These are phyloP conservation scores for Micronisus gabar DNA, from an alignment of 2,113 vertebrate genomes.

Conservation along the genomic window DNA sequence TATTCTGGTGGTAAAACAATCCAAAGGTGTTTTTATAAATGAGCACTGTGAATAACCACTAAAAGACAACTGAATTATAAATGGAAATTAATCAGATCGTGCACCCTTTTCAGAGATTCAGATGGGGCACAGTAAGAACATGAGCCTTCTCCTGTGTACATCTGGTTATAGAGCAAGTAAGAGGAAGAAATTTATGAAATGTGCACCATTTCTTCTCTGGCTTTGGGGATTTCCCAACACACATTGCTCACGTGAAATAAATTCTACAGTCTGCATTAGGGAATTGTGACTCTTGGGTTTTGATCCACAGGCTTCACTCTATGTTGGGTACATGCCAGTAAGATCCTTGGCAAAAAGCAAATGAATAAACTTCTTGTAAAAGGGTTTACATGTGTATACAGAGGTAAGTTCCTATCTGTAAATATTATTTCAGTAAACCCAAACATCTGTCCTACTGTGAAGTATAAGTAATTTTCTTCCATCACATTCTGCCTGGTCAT, in stretches of 20 bases:
- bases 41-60: neutral
- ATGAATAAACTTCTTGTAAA: constrained; percentile 14
- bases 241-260: neutral
- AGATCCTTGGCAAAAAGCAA: neutral
- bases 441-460: neutral
- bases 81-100: neutral
- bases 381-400: neutral
- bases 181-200: neutral
- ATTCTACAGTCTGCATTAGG: neutral
- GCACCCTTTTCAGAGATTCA: neutral
- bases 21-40: constrained; percentile 30
- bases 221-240: neutral
- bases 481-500: neutral
- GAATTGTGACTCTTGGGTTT: neutral
- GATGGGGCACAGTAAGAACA: neutral
- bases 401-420: neutral
- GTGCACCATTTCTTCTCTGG: neutral
- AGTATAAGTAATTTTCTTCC: neutral
- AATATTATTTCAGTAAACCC: constrained; percentile 16
- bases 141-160: neutral
- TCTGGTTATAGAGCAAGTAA: neutral
- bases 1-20: constrained; percentile 60
- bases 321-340: neutral
- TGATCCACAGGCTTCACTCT: neutral
- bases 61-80: constrained; percentile 13